These are phyloP conservation scores for Melipona beecheii DNA, from an alignment of 2,888 invertebrate species.

Conservation along the genomic window DNA sequence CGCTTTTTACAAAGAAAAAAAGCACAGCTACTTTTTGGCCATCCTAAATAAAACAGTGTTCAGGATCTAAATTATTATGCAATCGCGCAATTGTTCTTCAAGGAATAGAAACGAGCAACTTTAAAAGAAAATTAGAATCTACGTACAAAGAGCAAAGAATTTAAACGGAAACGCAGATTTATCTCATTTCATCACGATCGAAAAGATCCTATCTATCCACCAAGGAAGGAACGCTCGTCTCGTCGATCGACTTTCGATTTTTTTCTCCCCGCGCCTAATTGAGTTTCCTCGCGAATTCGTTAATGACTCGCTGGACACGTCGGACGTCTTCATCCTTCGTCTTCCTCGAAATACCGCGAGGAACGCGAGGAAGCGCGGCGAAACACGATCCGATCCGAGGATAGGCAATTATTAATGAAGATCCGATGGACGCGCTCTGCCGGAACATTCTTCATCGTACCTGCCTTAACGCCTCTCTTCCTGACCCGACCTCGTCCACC, in stretches of 20 bases:
- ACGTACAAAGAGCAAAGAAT: background rate
- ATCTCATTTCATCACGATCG: too few species aligned
- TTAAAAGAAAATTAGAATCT: too few species aligned
- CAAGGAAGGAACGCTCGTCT: background rate
- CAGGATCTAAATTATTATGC: background rate
- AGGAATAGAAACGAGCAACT: too few species aligned
- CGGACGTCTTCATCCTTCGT: slow-evolving; percentile 41
- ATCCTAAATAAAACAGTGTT: too few species aligned
- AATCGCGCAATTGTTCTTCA: too few species aligned
- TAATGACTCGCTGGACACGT: slow-evolving; percentile 16
- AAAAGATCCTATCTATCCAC: too few species aligned
- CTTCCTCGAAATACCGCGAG: slow-evolving; percentile 23
- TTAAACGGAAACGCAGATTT: too few species aligned
- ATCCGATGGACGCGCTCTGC: slow-evolving; percentile 49
- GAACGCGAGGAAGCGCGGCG: slow-evolving; percentile 29
- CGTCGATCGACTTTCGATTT: slow-evolving; percentile 32
- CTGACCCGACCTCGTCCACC: slow-evolving; percentile 21
- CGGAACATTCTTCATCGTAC: slow-evolving; percentile 54
- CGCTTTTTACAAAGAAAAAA: too few species aligned
- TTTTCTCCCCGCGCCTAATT: slow-evolving; percentile 30
- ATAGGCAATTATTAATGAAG: slow-evolving; percentile 62
- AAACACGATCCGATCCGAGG: slow-evolving; percentile 49
- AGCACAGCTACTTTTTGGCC: too few species aligned
- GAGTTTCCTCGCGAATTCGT: slow-evolving; percentile 48
- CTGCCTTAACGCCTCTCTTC: slow-evolving; percentile 17